Conservation (phyloP, 35 echinoderm and acorn worm genomes). For the Ptychodera flava region DNA sequence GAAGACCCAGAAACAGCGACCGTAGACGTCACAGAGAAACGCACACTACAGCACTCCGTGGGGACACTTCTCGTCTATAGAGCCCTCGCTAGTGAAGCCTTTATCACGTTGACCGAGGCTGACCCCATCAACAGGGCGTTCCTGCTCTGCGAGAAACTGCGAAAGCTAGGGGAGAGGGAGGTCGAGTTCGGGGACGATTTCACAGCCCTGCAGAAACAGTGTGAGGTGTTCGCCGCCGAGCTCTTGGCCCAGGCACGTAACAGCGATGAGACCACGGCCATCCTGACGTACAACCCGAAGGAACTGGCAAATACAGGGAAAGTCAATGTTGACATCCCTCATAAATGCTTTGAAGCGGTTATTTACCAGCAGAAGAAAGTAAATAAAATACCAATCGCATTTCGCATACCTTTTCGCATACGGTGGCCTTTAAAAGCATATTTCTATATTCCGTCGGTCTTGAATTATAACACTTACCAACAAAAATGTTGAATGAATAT, state of each 20-base stretch:
- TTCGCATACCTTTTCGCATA: no score
- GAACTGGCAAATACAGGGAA: background rate
- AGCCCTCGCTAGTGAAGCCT: slow-evolving; percentile 30
- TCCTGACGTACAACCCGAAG: background rate
- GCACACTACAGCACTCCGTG: background rate
- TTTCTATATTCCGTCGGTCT: no score
- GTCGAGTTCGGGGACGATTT: slow-evolving; percentile 7
- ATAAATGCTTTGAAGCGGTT: background rate
- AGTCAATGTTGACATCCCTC: background rate
- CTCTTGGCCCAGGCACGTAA: slow-evolving; percentile 12
- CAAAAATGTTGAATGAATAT: no score
- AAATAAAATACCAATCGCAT: no score
- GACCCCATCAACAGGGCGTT: slow-evolving; percentile 21
- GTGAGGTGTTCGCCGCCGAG: slow-evolving; percentile 8
- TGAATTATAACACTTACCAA: no score
- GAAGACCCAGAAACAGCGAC: background rate
- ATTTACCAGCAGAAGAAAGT: background rate
- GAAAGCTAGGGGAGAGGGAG: slow-evolving; percentile 4
- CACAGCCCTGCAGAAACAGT: background rate
- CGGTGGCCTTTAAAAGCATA: no score
- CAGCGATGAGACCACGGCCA: background rate
- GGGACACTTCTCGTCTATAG: slow-evolving; percentile 3
- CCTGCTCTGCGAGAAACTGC: background rate
- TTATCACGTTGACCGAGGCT: slow-evolving; percentile 4
- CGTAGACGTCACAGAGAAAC: background rate